A percentile compares a stretch with the other conserved stretches of the same genome.
These are phyloP conservation scores for Agrochola lychnidis DNA, from an alignment of 2,888 invertebrate genomes.

Conservation along the genomic window DNA sequence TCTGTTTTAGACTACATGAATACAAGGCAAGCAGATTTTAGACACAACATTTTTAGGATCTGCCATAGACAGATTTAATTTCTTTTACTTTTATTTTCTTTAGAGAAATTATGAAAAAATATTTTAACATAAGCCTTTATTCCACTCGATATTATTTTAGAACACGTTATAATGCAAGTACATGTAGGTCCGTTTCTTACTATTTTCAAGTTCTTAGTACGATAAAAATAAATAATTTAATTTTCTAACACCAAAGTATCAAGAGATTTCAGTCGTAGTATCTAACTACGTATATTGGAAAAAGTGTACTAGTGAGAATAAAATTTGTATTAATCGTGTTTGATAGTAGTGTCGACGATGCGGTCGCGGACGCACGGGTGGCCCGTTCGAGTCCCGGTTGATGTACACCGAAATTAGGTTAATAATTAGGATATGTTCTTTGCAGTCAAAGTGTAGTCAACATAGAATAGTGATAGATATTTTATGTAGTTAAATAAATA, in stretches of 20 bases:
- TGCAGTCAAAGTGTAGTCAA: slow-evolving; percentile 15
- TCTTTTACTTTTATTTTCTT: background rate
- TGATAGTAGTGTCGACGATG: slow-evolving; percentile 80
- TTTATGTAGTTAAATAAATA: background rate
- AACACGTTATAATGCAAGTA: background rate
- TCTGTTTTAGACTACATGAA: background rate
- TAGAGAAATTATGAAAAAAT: too few species aligned
- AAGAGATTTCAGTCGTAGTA: slow-evolving; percentile 67
- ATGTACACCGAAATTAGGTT: slow-evolving; percentile 28
- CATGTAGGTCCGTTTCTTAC: background rate
- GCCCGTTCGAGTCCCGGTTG: slow-evolving; percentile 69
- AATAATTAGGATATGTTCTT: slow-evolving; percentile 9
- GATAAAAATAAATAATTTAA: background rate
- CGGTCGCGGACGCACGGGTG: slow-evolving; percentile 75
- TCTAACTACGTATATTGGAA: slow-evolving; percentile 77
- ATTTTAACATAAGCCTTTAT: background rate
- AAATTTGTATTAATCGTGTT: slow-evolving; percentile 80
- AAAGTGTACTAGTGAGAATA: slow-evolving; percentile 79
- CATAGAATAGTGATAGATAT: slow-evolving; percentile 10
- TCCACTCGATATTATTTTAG: background rate
- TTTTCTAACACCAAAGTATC: slow-evolving; percentile 72
- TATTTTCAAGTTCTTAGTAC: background rate
- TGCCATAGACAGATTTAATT: background rate
- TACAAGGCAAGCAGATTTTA: background rate
- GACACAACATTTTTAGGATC: too few species aligned